A percentile compares a stretch with the other conserved stretches of the same genome.
These are phyloP conservation scores for Malurus melanocephalus DNA, from an alignment of 2,113 vertebrate genomes.

Conservation along the genomic window DNA sequence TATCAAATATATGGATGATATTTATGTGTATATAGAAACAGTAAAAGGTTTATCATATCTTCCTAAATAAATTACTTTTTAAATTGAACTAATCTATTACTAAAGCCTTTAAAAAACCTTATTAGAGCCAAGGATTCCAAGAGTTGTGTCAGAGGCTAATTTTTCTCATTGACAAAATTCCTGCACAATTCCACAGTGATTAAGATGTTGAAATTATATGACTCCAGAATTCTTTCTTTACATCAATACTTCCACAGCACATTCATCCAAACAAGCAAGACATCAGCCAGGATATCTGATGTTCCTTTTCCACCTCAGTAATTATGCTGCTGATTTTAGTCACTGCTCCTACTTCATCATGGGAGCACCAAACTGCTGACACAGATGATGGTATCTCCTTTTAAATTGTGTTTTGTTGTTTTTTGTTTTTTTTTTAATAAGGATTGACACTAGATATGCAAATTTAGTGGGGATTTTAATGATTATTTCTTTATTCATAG, in stretches of 20 bases:
- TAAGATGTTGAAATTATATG: neutral
- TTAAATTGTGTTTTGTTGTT: neutral
- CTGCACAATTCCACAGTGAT: neutral
- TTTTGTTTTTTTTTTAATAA: neutral
- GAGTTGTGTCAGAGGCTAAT: neutral
- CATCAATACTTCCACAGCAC: neutral
- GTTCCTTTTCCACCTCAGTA: neutral
- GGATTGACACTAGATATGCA: fast-evolving
- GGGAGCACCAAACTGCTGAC: neutral
- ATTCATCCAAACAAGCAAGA: neutral
- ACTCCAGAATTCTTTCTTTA: neutral
- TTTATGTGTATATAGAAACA: neutral
- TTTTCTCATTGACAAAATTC: neutral
- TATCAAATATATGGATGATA: neutral
- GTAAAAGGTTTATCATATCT: neutral
- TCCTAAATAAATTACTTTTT: neutral
- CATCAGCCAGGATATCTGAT: neutral
- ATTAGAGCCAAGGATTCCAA: neutral
- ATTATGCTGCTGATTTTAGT: neutral
- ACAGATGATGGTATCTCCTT: neutral
- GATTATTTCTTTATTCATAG: neutral
- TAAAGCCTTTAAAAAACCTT: neutral
- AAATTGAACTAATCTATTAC: neutral
- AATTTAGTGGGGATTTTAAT: fast-evolving
- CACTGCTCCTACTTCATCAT: neutral